Evolutionary conservation across 2,113 vertebrate species (phyloP).

Genomic region (Perognathus longimembris): DNA sequence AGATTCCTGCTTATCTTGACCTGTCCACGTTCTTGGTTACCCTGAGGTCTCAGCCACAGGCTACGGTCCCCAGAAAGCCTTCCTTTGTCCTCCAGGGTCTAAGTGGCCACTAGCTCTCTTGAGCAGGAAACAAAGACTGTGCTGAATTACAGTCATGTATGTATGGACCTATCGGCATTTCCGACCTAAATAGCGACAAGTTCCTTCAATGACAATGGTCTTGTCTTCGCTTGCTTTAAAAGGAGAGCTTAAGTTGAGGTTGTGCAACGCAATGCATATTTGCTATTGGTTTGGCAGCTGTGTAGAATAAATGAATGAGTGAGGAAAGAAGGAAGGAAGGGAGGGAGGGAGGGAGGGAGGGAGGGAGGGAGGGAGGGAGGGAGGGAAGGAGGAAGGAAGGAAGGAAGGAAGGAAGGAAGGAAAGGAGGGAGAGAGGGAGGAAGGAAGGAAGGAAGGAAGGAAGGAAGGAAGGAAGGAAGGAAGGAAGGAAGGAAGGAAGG

Average conservation of each 20-base stretch:
- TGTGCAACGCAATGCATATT: not conserved
- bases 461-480: no score
- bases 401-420: no score
- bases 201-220: not conserved
- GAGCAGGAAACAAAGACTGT: not conserved
- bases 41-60: not conserved
- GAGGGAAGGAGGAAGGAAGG: no score
- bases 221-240: slow-evolving; percentile 16
- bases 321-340: not conserved
- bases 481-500: no score
- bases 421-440: no score
- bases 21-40: not conserved
- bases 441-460: no score
- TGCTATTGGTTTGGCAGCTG: not conserved
- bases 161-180: not conserved
- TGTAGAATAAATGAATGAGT: not conserved
- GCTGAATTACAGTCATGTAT: not conserved
- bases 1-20: not conserved
- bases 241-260: not conserved
- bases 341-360: no score
- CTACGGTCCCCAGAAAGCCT: not conserved
- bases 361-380: no score
- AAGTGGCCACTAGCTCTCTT: not conserved
- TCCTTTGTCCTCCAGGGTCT: not conserved
- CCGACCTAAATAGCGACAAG: not conserved